A percentile compares a stretch with the other conserved stretches of the same genome.
These are phyloP conservation scores for Allacma fusca DNA, from an alignment of 2,888 invertebrate species.

Conservation along the genomic window DNA sequence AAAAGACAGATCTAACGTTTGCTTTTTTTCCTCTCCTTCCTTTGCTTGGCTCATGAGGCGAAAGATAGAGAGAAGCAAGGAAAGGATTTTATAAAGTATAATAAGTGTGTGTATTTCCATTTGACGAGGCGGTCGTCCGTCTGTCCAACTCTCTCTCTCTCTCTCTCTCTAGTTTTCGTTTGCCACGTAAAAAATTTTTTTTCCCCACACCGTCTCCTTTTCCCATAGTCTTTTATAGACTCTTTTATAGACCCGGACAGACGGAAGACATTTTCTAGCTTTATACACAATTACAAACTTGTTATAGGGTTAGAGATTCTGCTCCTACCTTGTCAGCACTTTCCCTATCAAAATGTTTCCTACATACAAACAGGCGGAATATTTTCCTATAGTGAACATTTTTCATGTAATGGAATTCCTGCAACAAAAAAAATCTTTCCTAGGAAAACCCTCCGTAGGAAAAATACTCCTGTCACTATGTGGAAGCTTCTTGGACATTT, in stretches of 20 bases:
- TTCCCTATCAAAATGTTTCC: no score
- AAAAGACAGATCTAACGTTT: background rate
- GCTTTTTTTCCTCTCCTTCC: background rate
- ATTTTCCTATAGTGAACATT: no score
- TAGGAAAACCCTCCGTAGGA: no score
- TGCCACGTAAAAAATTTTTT: no score
- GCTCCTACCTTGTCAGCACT: no score
- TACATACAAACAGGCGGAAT: no score
- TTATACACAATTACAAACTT: constrained; percentile 17
- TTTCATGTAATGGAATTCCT: no score
- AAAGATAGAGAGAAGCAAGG: background rate
- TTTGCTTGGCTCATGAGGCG: background rate
- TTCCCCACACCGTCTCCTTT: no score
- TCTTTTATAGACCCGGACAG: constrained; percentile 21
- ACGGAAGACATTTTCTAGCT: constrained; percentile 14
- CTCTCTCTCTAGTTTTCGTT: background rate
- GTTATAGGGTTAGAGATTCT: background rate
- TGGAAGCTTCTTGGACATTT: no score
- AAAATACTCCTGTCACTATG: no score
- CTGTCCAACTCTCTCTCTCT: constrained; percentile 24
- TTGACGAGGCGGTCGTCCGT: constrained; percentile 34
- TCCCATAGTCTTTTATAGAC: constrained; percentile 7
- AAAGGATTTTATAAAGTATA: constrained; percentile 44
- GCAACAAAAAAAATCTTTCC: no score
- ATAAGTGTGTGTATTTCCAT: constrained; percentile 42